These are phyloP conservation scores for Uloborus plumipes DNA, from an alignment of 2,888 invertebrate species.

Conservation along the genomic window DNA sequence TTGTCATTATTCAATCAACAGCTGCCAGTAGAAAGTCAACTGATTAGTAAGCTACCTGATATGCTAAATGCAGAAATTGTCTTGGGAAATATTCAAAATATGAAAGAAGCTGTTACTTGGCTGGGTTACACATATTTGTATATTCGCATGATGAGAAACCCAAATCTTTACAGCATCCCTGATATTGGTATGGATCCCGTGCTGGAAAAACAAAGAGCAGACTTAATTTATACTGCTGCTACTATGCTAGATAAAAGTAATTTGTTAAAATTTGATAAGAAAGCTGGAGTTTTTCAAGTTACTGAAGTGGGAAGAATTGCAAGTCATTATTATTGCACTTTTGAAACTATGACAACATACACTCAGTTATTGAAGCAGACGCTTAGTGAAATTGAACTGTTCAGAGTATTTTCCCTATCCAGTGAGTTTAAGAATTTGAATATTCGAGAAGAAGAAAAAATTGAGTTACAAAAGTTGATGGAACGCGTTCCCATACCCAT, in stretches of 20 bases:
- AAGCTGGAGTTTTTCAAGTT: constrained; percentile 88
- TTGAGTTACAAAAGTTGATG: constrained; percentile 96
- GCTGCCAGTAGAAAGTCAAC: constrained; percentile 96
- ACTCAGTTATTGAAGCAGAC: constrained; percentile 97
- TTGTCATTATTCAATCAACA: constrained; percentile 95
- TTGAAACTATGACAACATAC: constrained; percentile 96
- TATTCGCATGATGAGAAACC: constrained; percentile 92
- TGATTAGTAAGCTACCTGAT: constrained; percentile 92
- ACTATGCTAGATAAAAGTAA: constrained; percentile 91
- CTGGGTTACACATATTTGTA: constrained; percentile 97
- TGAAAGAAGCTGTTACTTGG: constrained; percentile 93
- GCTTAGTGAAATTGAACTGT: constrained; percentile 95
- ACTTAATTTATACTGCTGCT: constrained; percentile 96
- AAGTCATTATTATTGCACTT: constrained; percentile 97
- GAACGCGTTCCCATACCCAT: constrained; percentile 97
- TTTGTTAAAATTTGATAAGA: constrained; percentile 94
- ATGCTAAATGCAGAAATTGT: constrained; percentile 99
- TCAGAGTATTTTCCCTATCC: constrained; percentile 97
- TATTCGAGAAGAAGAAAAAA: constrained; percentile 92
- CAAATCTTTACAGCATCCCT: constrained; percentile 89
- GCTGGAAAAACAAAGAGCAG: constrained; percentile 90
- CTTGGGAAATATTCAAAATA: constrained; percentile 91
- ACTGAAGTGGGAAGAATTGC: constrained; percentile 98
- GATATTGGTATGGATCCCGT: constrained; percentile 86
- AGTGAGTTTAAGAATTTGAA: constrained; percentile 94